Conservation (phyloP, 2,888 invertebrate genomes). For the Drosophila infuscata region DNA sequence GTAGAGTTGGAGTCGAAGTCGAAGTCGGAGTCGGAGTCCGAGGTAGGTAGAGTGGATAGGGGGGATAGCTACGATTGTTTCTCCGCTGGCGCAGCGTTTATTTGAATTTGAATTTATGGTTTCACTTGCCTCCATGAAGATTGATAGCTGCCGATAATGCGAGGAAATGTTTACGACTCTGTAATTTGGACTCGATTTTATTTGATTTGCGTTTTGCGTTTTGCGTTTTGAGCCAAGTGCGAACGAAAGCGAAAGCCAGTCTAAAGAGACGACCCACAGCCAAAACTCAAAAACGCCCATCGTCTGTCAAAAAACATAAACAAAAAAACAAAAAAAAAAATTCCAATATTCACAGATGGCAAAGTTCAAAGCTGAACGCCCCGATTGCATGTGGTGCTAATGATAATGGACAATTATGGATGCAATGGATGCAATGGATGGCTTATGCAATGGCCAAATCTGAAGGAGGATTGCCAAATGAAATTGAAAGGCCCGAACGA, state of each 20-base stretch:
- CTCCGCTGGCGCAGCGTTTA: slow-evolving; percentile 54
- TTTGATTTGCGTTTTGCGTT: slow-evolving; percentile 68
- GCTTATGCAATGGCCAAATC: slow-evolving; percentile 50
- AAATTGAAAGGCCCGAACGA: slow-evolving; percentile 28
- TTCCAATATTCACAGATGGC: slow-evolving; percentile 27
- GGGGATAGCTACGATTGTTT: slow-evolving; percentile 26
- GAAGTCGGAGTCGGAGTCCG: neutral
- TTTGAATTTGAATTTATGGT: slow-evolving; percentile 80
- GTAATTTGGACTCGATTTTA: slow-evolving; percentile 78
- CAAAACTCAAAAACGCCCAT: slow-evolving; percentile 2
- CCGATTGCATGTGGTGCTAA: slow-evolving; percentile 68
- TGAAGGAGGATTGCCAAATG: slow-evolving; percentile 11
- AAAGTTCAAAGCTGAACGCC: slow-evolving; percentile 63
- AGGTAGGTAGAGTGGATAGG: neutral
- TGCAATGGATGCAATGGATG: slow-evolving; percentile 1
- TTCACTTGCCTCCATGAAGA: slow-evolving; percentile 76
- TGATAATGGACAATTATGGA: slow-evolving; percentile 62
- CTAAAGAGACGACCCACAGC: neutral
- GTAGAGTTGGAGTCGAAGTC: neutral
- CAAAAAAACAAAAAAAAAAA: too few species aligned
- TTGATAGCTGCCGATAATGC: slow-evolving; percentile 80
- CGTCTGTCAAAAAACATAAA: slow-evolving; percentile 8
- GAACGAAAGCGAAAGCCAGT: slow-evolving; percentile 68
- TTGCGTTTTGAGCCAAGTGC: slow-evolving; percentile 29
- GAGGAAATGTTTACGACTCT: slow-evolving; percentile 80